phyloP scores from a whole-genome alignment of 2,888 invertebrate species.

The Parnassius orleans region DNA sequence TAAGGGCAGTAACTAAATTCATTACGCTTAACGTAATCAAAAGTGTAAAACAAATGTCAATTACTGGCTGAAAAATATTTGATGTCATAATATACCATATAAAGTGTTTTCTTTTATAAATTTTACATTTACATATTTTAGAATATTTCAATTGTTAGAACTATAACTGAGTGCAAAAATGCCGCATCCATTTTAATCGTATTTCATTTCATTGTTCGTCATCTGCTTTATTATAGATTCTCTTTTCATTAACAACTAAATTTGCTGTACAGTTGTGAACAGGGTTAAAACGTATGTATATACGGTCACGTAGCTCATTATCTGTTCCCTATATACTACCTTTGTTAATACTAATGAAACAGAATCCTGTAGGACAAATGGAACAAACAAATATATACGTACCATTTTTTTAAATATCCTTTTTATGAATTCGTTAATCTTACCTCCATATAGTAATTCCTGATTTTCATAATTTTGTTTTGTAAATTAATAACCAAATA shows the following conservation, averaged over 20 bases:
- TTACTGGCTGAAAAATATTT: too few species aligned
- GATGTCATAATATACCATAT: too few species aligned
- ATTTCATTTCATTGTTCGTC: conserved; percentile 26
- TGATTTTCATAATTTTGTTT: conserved; percentile 72
- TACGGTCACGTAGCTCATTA: conserved; percentile 18
- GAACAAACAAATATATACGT: background rate
- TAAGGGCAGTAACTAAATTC: background rate
- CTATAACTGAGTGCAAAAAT: conserved; percentile 23
- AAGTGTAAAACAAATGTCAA: too few species aligned
- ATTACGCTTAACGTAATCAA: too few species aligned
- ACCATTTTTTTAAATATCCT: conserved; percentile 1
- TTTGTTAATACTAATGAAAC: background rate
- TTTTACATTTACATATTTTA: too few species aligned
- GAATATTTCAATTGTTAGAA: too few species aligned
- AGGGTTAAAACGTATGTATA: conserved; percentile 41
- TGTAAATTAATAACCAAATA: conserved; percentile 1
- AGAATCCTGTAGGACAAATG: background rate
- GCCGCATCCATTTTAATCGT: conserved; percentile 38
- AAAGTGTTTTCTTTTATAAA: too few species aligned
- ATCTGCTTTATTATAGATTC: conserved; percentile 58
- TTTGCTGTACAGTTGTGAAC: conserved; percentile 44
- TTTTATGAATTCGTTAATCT: conserved; percentile 34
- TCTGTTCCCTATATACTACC: background rate
- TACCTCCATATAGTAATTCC: conserved; percentile 71
- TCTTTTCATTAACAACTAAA: conserved; percentile 55